Evolutionary conservation across 2,797 vertebrate genomes (phyloP).

Genomic region (Adelosebastes latens): DNA sequence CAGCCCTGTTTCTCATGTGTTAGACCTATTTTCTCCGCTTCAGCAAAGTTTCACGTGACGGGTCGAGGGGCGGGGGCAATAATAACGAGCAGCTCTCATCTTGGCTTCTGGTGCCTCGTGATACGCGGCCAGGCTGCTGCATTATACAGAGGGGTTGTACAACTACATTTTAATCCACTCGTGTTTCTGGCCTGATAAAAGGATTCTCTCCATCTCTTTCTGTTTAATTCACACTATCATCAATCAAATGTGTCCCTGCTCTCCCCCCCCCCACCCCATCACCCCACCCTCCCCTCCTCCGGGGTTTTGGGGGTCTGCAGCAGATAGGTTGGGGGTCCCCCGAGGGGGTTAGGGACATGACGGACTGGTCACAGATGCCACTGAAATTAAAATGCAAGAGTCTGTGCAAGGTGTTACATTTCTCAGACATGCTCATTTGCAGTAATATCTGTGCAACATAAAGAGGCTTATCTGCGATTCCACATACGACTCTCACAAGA

Average conservation of each 20-base stretch:
- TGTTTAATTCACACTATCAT: constrained; percentile 87
- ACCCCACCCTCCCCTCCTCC: constrained; percentile 38
- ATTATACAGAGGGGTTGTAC: constrained; percentile 84
- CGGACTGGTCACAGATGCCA: constrained; percentile 84
- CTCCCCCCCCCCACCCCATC: constrained; percentile 11
- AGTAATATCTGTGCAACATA: constrained; percentile 72
- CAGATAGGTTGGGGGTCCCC: constrained; percentile 76
- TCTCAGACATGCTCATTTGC: constrained; percentile 82
- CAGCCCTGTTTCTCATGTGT: constrained; percentile 32
- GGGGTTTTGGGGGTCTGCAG: constrained; percentile 77
- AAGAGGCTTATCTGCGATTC: constrained; percentile 78
- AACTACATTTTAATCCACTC: constrained; percentile 89
- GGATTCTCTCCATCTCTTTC: constrained; percentile 87
- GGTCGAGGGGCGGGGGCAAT: constrained; percentile 36
- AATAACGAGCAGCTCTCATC: constrained; percentile 69
- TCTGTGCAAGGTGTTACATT: constrained; percentile 81
- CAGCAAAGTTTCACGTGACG: constrained; percentile 63
- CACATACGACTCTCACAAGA: constrained; percentile 68
- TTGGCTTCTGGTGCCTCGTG: constrained; percentile 77
- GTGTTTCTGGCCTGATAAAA: constrained; percentile 86
- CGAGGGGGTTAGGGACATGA: constrained; percentile 80
- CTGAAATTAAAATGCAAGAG: constrained; percentile 84
- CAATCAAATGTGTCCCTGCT: constrained; percentile 82
- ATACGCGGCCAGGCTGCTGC: constrained; percentile 78
- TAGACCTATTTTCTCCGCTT: constrained; percentile 56